Evolutionary conservation across 2,888 invertebrate genomes (phyloP).

Genomic region (Oscheius myriophilus): DNA sequence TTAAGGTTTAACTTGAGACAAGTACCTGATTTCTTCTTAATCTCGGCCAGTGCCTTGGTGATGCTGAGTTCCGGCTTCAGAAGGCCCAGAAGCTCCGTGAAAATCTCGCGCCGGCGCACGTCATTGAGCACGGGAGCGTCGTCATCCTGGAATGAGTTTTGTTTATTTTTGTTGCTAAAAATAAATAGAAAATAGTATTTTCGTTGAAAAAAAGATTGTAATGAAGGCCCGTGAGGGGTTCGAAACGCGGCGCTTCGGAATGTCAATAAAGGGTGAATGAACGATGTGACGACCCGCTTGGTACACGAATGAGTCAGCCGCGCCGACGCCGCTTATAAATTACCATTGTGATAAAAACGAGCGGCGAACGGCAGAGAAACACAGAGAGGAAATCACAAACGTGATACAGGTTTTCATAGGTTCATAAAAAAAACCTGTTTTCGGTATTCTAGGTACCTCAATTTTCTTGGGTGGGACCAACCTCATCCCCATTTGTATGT

Average conservation of each 20-base stretch:
- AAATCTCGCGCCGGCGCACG: slow-evolving; percentile 46
- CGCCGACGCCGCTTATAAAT: slow-evolving; percentile 8
- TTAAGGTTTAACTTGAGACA: no score
- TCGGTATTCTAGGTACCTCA: no score
- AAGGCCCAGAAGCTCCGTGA: slow-evolving; percentile 42
- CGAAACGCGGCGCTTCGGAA: slow-evolving; percentile 10
- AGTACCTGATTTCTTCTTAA: slow-evolving; percentile 61
- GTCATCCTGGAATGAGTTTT: slow-evolving; percentile 32
- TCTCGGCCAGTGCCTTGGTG: slow-evolving; percentile 54
- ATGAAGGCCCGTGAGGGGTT: no score
- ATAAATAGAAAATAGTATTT: no score
- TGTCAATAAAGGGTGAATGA: slow-evolving; percentile 24
- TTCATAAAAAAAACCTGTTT: not conserved
- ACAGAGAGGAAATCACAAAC: not conserved
- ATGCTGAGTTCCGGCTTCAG: slow-evolving; percentile 56
- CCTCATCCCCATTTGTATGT: no score
- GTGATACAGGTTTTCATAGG: not conserved
- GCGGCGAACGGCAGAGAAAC: not conserved
- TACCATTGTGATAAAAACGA: not conserved
- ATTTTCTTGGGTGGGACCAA: no score
- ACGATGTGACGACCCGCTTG: slow-evolving; percentile 20
- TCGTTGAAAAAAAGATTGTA: no score
- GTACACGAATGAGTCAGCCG: slow-evolving; percentile 25
- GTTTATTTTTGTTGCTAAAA: not conserved
- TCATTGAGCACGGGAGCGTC: slow-evolving; percentile 42